Evolutionary conservation across 2,888 invertebrate species (phyloP), one percentile per base, ranked within the genome.

Genomic region (Drosophila incognita): DNA sequence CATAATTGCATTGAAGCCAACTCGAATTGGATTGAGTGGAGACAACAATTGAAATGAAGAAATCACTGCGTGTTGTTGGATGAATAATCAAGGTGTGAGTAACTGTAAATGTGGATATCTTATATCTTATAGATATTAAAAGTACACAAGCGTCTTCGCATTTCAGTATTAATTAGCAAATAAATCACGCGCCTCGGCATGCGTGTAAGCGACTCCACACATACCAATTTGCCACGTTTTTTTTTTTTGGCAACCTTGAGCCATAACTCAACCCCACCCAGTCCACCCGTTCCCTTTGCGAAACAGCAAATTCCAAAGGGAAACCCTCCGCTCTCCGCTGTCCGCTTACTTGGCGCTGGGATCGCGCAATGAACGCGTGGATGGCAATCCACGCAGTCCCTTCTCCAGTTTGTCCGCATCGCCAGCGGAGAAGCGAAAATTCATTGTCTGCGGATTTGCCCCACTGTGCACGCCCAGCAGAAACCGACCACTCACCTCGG

Each of bases 341-440:
- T 27, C 33, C 60, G 31, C 46, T 73, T 82, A 87, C 71, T 87
- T 89, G 36, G 53, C 68, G 60, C 77, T 89, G 31, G 89, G 79
- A 76, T 94, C 94, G 89, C 95, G 95, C 80, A 96, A 94, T 69
- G 96, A 96, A 69, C 95, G 94, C 8, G 96, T 95, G 83, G 95
- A 95, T 42, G 95, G 94, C 76, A 95, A 93, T 21, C 95, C 94
- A 51, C 94, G 92, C 67, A 94, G 93, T 13, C 94, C 93, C 69
- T 94, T 94, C 66, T 95, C 94, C 76, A 95, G 93, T 70, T 94
- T 95, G 83, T 95, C 95, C 31, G 96, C 94, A 90, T 96, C 96
- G 67, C 96, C 96, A 13, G 96, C 95, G 48, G 96, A 96, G 91
- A 95, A 95, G 74, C 96, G 94, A 90, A 95, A 95, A 72, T 94